phyloP scores from a whole-genome alignment of 1,140 invertebrate species.

The Trachymyrmex cornetzi region DNA sequence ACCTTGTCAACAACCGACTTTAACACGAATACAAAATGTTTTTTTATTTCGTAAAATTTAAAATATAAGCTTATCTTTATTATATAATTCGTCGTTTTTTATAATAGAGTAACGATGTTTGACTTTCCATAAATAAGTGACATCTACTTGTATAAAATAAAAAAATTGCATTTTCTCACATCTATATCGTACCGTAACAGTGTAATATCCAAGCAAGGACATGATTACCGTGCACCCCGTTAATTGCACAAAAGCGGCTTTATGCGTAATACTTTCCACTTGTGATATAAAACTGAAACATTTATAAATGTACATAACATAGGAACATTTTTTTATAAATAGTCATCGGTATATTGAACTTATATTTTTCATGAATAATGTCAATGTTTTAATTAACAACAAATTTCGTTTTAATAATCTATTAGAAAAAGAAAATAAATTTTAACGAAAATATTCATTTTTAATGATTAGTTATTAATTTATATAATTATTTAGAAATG shows the following conservation, averaged over 20 bases:
- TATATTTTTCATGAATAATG: background rate
- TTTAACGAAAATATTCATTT: background rate
- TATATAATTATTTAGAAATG: background rate
- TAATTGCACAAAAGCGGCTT: slow-evolving; percentile 73
- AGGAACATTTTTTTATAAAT: background rate
- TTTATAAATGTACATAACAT: background rate
- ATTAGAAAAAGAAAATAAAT: background rate
- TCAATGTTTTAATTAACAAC: background rate
- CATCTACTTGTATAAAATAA: background rate
- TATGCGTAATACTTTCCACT: slow-evolving; percentile 72
- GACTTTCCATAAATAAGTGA: background rate
- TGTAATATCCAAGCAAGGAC: slow-evolving; percentile 77
- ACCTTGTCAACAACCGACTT: too few species aligned
- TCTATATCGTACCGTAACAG: slow-evolving; percentile 73
- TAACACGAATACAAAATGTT: too few species aligned
- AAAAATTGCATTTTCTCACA: background rate
- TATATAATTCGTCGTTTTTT: background rate
- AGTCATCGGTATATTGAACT: background rate
- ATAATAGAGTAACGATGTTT: background rate
- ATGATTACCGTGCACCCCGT: slow-evolving; percentile 76
- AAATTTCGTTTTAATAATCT: background rate
- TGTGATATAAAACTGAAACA: slow-evolving; percentile 73
- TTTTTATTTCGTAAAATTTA: slow-evolving; percentile 27
- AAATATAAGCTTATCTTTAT: background rate
- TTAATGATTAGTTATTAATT: background rate